Percentiles rank a stretch among this genome's conserved stretches.
These are phyloP conservation scores for Phataginus tricuspis DNA, from an alignment of 2,797 vertebrate genomes.

Conservation along the genomic window DNA sequence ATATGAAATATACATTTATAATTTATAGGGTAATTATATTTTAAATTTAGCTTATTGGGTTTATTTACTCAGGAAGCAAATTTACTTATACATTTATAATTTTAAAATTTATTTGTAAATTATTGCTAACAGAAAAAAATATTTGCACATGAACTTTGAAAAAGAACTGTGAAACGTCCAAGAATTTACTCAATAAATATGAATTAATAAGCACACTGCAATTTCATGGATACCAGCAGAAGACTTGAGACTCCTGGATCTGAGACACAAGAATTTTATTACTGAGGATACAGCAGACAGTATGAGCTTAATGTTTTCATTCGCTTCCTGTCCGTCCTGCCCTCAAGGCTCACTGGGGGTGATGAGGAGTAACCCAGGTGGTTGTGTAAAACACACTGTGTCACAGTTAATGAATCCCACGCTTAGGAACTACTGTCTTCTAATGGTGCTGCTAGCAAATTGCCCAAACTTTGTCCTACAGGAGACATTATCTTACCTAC, in stretches of 20 bases:
- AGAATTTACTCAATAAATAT: neutral
- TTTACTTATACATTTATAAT: neutral
- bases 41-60: neutral
- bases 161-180: neutral
- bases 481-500: neutral
- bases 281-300: neutral
- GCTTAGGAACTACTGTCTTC: neutral
- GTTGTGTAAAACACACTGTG: neutral
- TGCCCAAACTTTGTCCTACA: neutral
- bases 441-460: neutral
- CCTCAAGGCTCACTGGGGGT: neutral
- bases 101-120: neutral
- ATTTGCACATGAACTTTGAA: neutral
- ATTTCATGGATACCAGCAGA: neutral
- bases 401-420: neutral
- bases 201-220: neutral
- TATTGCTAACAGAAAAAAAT: neutral
- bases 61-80: neutral
- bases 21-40: too few species aligned
- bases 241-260: neutral
- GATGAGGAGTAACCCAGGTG: neutral
- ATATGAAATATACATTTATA: neutral
- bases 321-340: fast-evolving
- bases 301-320: neutral
- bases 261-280: neutral